phyloP scores from a whole-genome alignment of 2,113 vertebrate genomes.

The Chitala chitala region DNA sequence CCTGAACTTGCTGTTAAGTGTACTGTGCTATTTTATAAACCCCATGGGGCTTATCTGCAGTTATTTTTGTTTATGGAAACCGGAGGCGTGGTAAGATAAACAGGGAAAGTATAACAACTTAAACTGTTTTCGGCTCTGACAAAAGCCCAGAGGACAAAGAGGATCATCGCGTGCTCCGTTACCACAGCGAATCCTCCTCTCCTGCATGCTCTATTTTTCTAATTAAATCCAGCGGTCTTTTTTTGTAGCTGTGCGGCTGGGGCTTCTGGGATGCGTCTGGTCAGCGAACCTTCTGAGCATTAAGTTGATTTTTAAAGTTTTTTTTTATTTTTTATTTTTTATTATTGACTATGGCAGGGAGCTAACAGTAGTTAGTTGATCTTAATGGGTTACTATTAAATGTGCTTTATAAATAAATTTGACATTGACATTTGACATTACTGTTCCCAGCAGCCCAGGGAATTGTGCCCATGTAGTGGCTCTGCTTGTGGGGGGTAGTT shows the following conservation, averaged over 20 bases:
- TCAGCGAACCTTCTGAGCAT: background rate
- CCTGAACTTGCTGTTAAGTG: background rate
- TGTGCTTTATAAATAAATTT: no score
- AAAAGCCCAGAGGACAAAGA: background rate
- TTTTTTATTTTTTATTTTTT: no score
- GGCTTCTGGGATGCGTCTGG: background rate
- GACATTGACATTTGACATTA: no score
- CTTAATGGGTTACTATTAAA: background rate
- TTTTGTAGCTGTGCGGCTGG: no score
- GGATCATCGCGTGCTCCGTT: background rate
- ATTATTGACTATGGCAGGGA: slow-evolving; percentile 17
- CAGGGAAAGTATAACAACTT: background rate
- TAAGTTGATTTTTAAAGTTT: slow-evolving; percentile 26
- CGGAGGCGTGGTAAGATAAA: background rate
- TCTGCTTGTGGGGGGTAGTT: no score
- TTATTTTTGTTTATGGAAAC: background rate
- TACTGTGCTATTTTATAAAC: background rate
- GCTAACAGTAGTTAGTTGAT: slow-evolving; percentile 1
- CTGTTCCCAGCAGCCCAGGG: no score
- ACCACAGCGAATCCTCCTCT: background rate
- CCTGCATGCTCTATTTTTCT: background rate
- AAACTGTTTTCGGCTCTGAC: background rate
- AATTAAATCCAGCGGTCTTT: background rate
- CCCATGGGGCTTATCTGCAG: background rate
- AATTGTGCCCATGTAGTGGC: background rate